Evolutionary conservation across 2,113 vertebrate genomes (phyloP).

Genomic region (Apus apus): DNA sequence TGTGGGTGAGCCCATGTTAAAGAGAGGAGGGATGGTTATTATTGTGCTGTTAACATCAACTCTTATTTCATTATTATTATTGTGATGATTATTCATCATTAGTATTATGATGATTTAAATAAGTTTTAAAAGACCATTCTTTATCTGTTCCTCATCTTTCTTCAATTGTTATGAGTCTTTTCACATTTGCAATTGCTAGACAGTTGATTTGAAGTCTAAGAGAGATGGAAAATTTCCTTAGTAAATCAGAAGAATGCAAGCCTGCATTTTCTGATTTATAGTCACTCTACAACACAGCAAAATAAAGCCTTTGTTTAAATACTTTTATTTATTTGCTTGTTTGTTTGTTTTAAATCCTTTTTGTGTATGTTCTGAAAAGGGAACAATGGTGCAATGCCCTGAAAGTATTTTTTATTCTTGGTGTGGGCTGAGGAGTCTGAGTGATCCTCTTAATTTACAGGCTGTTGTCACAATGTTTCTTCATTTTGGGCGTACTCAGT

Average conservation of each 20-base stretch:
- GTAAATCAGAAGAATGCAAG: background rate
- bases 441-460: background rate
- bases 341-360: too few relatives aligned
- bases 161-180: background rate
- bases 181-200: background rate
- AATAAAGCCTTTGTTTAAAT: background rate
- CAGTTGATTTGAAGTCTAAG: background rate
- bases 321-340: too few relatives aligned
- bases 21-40: background rate
- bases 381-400: background rate
- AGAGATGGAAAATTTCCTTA: background rate
- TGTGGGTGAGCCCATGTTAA: background rate
- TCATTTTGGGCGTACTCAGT: accelerated
- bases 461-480: background rate
- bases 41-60: background rate
- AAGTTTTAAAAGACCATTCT: slow-evolving; percentile 16
- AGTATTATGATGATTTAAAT: background rate
- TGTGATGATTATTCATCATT: background rate
- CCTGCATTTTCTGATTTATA: background rate
- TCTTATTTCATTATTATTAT: background rate
- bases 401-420: background rate
- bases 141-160: background rate
- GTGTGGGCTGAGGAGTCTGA: background rate
- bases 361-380: background rate
- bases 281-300: background rate